Conservation (phyloP, 1,140 invertebrate species). For the Psix sp. region DNA sequence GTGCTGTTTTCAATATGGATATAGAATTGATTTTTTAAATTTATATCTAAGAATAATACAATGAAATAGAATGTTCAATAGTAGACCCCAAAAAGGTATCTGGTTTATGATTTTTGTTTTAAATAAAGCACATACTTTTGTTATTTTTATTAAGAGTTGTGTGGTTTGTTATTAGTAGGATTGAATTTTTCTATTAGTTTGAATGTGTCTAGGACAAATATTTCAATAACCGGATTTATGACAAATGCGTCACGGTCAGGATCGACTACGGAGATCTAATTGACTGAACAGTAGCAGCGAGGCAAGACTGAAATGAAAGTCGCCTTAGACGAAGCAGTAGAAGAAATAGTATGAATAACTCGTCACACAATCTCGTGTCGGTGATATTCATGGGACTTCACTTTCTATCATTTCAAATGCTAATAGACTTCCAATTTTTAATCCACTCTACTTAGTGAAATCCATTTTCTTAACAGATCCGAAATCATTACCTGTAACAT, state of each 20-base stretch:
- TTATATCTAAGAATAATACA: too few species aligned
- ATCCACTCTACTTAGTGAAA: constrained; percentile 10
- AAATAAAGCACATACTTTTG: not conserved
- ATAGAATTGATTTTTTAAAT: too few species aligned
- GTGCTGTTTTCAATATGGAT: too few species aligned
- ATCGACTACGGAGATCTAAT: constrained; percentile 60
- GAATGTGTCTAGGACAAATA: constrained; percentile 25
- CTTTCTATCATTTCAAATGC: constrained; percentile 54
- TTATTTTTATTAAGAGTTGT: not conserved
- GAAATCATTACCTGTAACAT: too few species aligned
- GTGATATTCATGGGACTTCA: constrained; percentile 26
- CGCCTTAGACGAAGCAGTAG: constrained; percentile 42
- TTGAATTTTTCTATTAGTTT: too few species aligned
- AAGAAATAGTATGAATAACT: constrained; percentile 57
- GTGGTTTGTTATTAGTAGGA: too few species aligned
- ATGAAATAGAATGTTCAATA: too few species aligned
- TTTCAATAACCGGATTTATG: constrained; percentile 61
- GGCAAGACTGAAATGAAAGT: constrained; percentile 56
- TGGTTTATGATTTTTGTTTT: too few species aligned
- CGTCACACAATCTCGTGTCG: constrained; percentile 28
- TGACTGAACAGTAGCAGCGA: constrained; percentile 55
- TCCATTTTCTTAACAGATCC: constrained; percentile 1
- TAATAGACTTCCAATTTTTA: constrained; percentile 28
- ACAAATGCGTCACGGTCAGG: constrained; percentile 61
- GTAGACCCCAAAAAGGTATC: too few species aligned